Evolutionary conservation across 2,888 invertebrate genomes (phyloP), one percentile per base, ranked within the genome.

Genomic region (Cantharis nigra): DNA sequence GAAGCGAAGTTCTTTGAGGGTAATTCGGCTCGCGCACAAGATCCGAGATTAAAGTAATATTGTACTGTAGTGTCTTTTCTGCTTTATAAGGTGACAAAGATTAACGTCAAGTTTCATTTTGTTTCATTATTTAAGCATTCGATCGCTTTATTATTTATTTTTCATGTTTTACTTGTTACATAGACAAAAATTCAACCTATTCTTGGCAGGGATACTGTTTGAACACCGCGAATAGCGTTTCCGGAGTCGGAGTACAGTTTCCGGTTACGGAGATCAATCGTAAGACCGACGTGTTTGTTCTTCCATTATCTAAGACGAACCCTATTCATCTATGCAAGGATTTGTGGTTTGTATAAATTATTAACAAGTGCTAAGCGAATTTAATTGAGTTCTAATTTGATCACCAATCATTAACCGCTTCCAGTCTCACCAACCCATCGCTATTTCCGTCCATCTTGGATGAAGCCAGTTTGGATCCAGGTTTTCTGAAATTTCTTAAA

Each of bases 41-140:
- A 84, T 81, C 80, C 81, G 81, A 84, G 85, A 85, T 86, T 86
- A 85, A 85, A 85, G 85, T 83, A 85, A 86, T 85, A 85, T 85
- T 85, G 85, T 85, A 83, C 83, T 85, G 84, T 83, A 84, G 82
- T 84, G 84, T 84, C 83, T 84, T 84, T 83, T 82, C 83, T 81
- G 81, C 80, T 80, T 80, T 81, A 76, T 76, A 79, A 81, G 80
- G 81, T 81, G 80, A 78, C 78, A 80, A 72, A 80, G 80, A 81
- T 82, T 82, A 82, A 67, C 65, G 80, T 75, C 75, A 77, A 79
- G 76, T 78, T 78, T 78, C 78, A 71, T 79, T 80, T 80, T 80
- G 65, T 23, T 67, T 67, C 23, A 20, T 67, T 67, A 18, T 26
- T 23, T 67, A 30, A 30, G 28, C 10, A 20, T 67, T 79, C n/a